A percentile compares a stretch with the other conserved stretches of the same genome.
These are phyloP conservation scores for Trichogramma pretiosum DNA, from an alignment of 1,140 invertebrate species.

Conservation along the genomic window DNA sequence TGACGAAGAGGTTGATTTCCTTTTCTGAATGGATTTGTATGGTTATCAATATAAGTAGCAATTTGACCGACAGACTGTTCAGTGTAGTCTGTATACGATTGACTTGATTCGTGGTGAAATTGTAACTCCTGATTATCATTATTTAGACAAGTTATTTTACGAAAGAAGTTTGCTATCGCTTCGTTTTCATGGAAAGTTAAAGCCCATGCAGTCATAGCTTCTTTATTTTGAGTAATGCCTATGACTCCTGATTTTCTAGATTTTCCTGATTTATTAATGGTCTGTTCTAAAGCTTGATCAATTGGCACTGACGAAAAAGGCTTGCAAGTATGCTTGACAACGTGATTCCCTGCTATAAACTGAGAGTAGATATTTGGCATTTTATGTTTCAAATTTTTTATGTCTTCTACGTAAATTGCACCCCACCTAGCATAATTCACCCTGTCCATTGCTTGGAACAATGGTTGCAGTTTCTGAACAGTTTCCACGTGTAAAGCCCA, in stretches of 20 bases:
- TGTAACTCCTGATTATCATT: not conserved
- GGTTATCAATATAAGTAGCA: not conserved
- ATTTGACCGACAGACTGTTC: not conserved
- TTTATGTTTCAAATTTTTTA: not conserved
- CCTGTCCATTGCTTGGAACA: not conserved
- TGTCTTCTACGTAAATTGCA: not conserved
- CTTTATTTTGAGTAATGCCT: not conserved
- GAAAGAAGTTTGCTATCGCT: not conserved
- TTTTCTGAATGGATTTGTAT: not conserved
- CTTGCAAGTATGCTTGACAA: not conserved
- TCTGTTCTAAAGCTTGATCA: not conserved
- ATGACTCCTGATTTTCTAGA: not conserved
- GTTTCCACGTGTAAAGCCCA: not conserved
- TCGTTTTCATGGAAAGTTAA: conserved; percentile 1
- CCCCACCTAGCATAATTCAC: not conserved
- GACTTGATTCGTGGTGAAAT: conserved; percentile 1
- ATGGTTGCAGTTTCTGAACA: not conserved
- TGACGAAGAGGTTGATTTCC: not conserved
- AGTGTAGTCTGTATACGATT: not conserved
- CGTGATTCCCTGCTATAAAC: not conserved
- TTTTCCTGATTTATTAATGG: not conserved
- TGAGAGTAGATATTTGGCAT: not conserved
- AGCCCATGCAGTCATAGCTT: not conserved
- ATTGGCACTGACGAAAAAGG: not conserved
- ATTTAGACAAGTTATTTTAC: not conserved